Percentiles rank a stretch among this genome's conserved stretches.
Evolutionary conservation across 1,140 invertebrate species (phyloP).

Genomic region (Megalopta genalis): DNA sequence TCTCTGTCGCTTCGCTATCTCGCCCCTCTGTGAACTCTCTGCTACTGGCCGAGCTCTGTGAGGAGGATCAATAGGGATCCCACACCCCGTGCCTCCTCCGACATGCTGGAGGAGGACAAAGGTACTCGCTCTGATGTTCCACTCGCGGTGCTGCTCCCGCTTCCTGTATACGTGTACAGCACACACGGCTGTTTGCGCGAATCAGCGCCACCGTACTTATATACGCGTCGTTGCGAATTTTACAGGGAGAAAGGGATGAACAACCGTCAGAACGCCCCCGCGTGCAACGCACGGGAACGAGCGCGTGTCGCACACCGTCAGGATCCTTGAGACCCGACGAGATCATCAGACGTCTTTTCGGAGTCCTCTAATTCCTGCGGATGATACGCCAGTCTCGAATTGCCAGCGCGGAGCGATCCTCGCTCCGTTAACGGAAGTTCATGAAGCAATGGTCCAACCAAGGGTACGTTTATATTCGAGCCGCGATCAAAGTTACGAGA

Average conservation of each 20-base stretch:
- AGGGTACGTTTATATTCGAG: too few relatives aligned
- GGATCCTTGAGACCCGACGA: too few relatives aligned
- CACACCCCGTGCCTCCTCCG: constrained; percentile 65
- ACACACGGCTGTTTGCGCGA: constrained; percentile 3
- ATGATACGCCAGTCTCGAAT: too few relatives aligned
- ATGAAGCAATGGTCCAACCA: too few relatives aligned
- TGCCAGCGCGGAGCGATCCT: too few relatives aligned
- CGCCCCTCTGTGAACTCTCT: constrained; percentile 58
- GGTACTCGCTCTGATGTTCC: constrained; percentile 65
- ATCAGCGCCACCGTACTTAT: background rate
- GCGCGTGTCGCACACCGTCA: too few relatives aligned
- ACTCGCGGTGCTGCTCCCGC: constrained; percentile 50
- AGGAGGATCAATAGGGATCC: constrained; percentile 69
- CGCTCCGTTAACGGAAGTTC: too few relatives aligned
- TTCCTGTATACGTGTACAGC: constrained; percentile 41
- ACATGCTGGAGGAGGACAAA: constrained; percentile 65
- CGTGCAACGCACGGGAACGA: background rate
- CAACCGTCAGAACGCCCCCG: background rate
- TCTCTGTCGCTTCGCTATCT: constrained; percentile 29
- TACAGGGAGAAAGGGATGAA: background rate
- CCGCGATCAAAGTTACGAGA: too few relatives aligned
- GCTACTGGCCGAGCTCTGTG: constrained; percentile 65
- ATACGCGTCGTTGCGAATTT: constrained; percentile 10
- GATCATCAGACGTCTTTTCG: too few relatives aligned
- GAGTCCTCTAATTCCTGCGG: too few relatives aligned